Conservation (phyloP, 1,140 invertebrate genomes). For the Aphaenogaster ashmeadi region DNA sequence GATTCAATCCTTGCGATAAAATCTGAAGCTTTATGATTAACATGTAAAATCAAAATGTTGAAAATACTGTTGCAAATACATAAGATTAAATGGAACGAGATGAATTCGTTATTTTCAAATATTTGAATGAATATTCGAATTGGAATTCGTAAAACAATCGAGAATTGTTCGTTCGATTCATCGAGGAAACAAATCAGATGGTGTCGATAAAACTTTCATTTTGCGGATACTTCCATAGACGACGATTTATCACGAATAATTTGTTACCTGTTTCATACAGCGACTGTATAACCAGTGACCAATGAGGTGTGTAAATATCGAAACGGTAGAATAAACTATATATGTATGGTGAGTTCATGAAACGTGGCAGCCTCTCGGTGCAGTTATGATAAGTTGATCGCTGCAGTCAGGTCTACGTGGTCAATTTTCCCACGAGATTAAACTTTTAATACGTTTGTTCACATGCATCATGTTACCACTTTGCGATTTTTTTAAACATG, state of each 20-base stretch:
- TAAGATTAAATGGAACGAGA: background rate
- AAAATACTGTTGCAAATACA: background rate
- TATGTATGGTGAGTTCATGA: background rate
- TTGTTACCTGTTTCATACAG: slow-evolving; percentile 12
- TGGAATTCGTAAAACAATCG: no score
- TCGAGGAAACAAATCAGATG: no score
- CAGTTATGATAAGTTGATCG: slow-evolving; percentile 10
- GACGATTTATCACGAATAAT: background rate
- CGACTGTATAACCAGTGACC: slow-evolving; percentile 25
- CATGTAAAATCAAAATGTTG: background rate
- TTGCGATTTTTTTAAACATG: background rate
- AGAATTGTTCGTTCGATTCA: no score
- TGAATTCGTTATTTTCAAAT: background rate
- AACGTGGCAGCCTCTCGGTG: slow-evolving; percentile 3
- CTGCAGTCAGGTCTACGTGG: background rate
- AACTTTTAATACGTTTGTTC: background rate
- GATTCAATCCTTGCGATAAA: background rate
- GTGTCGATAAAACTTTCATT: background rate
- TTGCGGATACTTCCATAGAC: background rate
- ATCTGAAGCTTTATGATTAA: background rate
- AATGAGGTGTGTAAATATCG: slow-evolving; percentile 64
- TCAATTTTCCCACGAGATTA: background rate
- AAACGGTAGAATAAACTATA: slow-evolving; percentile 3
- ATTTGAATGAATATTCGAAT: no score
- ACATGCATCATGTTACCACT: background rate